Conservation (phyloP, 2,888 invertebrate genomes). For the Danaus chrysippus region DNA sequence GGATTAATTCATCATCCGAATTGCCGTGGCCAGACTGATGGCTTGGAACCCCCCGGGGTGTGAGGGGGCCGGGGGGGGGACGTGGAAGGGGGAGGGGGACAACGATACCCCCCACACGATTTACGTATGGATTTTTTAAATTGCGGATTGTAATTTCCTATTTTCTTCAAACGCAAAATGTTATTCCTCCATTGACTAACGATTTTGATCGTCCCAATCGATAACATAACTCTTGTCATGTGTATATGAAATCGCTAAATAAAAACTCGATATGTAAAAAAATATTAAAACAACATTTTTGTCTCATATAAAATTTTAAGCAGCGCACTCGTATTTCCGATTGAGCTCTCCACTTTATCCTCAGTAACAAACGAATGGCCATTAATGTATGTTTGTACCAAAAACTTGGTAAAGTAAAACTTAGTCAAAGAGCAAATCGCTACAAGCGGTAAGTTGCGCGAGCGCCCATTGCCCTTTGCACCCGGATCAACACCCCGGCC, state of each 20-base stretch:
- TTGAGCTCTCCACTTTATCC: slow-evolving; percentile 11
- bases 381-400: slow-evolving; percentile 35
- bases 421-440: slow-evolving; percentile 55
- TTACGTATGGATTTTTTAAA: slow-evolving; percentile 63
- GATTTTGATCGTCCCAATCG: background rate
- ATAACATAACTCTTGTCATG: too few species aligned
- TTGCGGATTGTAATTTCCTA: slow-evolving; percentile 25
- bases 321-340: slow-evolving; percentile 8
- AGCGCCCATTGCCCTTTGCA: slow-evolving; percentile 69
- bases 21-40: slow-evolving; percentile 80
- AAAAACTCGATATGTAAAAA: too few species aligned
- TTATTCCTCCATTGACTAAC: slow-evolving; percentile 1
- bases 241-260: too few species aligned
- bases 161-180: slow-evolving; percentile 10
- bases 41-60: slow-evolving; percentile 57
- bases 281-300: too few species aligned
- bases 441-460: slow-evolving; percentile 59
- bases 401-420: slow-evolving; percentile 42
- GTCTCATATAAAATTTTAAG: background rate
- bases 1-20: slow-evolving; percentile 80
- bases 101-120: slow-evolving; percentile 43
- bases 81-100: too few species aligned
- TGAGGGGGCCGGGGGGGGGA: slow-evolving; percentile 34
- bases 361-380: slow-evolving; percentile 22
- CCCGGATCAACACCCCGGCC: slow-evolving; percentile 54